phyloP scores from a whole-genome alignment of 2,797 vertebrate species.

The Oreortyx pictus region DNA sequence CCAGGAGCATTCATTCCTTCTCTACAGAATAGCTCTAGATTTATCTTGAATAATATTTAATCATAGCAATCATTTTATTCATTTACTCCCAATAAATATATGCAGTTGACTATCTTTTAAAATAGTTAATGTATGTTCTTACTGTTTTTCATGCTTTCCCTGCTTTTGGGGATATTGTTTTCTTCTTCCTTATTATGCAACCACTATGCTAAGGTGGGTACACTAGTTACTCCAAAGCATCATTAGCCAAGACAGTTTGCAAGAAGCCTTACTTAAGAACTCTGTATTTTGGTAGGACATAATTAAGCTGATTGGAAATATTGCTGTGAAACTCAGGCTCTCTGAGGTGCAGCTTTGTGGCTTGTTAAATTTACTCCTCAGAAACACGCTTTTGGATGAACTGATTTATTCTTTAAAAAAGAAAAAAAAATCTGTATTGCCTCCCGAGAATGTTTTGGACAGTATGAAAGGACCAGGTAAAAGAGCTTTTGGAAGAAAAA shows the following conservation, averaged over 20 bases:
- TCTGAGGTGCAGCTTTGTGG: not conserved
- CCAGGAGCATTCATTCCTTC: not conserved
- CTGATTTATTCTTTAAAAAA: not conserved
- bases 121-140: not conserved
- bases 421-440: too few species aligned
- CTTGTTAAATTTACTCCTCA: not conserved
- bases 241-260: not conserved
- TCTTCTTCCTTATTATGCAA: not conserved
- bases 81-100: not conserved
- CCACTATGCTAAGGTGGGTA: not conserved
- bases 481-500: not conserved
- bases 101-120: not conserved
- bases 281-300: not conserved
- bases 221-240: not conserved
- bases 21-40: not conserved
- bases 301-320: slow-evolving; percentile 53
- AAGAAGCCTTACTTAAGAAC: not conserved
- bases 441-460: not conserved
- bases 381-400: not conserved
- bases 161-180: not conserved
- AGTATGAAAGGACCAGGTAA: not conserved
- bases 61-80: not conserved
- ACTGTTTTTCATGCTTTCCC: not conserved
- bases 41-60: not conserved
- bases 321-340: not conserved